These are phyloP conservation scores for Eptesicus fuscus DNA, from an alignment of 2,113 vertebrate genomes.

Conservation along the genomic window DNA sequence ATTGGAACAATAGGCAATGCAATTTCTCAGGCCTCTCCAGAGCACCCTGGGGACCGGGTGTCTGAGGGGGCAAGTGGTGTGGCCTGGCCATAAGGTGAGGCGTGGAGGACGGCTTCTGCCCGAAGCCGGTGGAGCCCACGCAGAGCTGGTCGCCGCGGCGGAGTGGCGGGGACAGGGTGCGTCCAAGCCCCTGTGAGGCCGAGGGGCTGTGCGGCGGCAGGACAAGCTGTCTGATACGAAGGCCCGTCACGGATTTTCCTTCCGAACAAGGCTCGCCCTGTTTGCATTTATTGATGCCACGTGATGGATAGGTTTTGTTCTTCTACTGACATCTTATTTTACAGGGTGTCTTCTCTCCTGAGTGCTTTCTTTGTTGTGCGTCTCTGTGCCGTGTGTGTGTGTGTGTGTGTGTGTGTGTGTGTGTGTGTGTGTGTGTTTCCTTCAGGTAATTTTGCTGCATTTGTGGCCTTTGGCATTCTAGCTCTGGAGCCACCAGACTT, in stretches of 20 bases:
- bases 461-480: background rate
- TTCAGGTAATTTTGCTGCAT: background rate
- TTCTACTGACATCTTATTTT: slow-evolving; percentile 30
- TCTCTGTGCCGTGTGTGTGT: background rate
- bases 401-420: background rate
- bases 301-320: slow-evolving; percentile 52
- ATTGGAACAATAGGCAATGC: no score
- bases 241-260: slow-evolving; percentile 39
- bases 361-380: slow-evolving; percentile 42
- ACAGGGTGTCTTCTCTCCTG: background rate
- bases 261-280: background rate
- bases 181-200: no score
- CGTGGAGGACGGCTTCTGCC: no score
- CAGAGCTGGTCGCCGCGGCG: no score
- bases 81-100: no score
- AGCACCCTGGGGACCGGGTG: no score
- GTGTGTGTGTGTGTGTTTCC: background rate
- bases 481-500: slow-evolving; percentile 11
- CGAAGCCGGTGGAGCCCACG: no score
- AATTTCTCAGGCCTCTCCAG: no score
- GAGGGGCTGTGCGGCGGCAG: no score
- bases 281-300: slow-evolving; percentile 55
- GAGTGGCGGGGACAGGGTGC: no score
- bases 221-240: background rate
- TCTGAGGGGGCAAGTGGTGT: no score